These are phyloP conservation scores for Rotaria socialis DNA, from an alignment of 2,888 invertebrate species.

Conservation along the genomic window DNA sequence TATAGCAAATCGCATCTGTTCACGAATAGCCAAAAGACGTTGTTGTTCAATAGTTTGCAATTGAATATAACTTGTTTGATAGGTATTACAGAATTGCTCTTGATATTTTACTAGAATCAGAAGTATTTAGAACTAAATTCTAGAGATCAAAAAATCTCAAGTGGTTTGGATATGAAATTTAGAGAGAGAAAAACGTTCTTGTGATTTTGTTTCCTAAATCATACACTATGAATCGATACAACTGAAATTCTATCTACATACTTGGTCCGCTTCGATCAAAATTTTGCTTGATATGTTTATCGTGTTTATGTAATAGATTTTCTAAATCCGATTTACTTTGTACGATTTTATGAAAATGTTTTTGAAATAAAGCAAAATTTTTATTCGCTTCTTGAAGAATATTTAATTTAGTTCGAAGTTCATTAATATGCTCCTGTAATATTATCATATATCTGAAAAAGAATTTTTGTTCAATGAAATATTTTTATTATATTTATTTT, in stretches of 20 bases:
- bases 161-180: no score
- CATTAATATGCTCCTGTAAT: neutral
- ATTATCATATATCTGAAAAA: neutral
- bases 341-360: neutral
- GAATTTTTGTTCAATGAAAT: no score
- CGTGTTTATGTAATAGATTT: neutral
- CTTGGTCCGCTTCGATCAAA: neutral
- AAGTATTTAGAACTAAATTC: no score
- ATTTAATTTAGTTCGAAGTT: neutral
- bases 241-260: neutral
- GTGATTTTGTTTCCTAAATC: no score
- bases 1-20: slow-evolving; percentile 30
- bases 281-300: neutral
- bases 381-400: slow-evolving; percentile 8
- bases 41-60: slow-evolving; percentile 14
- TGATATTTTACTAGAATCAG: neutral
- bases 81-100: neutral
- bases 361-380: slow-evolving; percentile 17
- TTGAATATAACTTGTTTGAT: slow-evolving; percentile 24
- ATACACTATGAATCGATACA: no score
- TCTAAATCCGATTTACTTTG: neutral
- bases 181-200: no score
- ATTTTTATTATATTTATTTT: neutral
- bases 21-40: slow-evolving; percentile 16
- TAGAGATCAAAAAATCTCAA: no score